phyloP scores from a whole-genome alignment of 2,113 vertebrate genomes.

The Xiphorhynchus elegans region DNA sequence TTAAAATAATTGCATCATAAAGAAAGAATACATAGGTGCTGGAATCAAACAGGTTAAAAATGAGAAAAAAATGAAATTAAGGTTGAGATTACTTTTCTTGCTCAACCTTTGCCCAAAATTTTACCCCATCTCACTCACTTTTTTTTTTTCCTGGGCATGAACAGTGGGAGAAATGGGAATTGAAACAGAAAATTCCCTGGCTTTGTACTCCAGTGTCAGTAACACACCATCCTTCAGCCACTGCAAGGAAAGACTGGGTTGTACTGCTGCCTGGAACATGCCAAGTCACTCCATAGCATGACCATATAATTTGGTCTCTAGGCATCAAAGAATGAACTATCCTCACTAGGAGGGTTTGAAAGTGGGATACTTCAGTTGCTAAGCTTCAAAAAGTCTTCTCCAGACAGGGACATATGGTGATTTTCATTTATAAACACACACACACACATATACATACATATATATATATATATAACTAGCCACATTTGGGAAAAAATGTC shows the following conservation, averaged over 20 bases:
- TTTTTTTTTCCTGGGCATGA: background rate
- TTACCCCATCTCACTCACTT: background rate
- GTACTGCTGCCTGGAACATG: background rate
- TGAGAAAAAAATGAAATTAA: background rate
- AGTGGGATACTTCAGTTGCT: background rate
- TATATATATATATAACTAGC: background rate
- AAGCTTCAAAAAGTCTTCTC: conserved; percentile 1
- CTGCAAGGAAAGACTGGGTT: background rate
- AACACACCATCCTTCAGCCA: background rate
- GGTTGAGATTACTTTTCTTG: background rate
- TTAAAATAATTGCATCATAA: background rate
- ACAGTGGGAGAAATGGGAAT: background rate
- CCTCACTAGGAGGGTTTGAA: background rate
- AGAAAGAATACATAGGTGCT: background rate
- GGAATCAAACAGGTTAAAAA: background rate
- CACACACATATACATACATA: background rate
- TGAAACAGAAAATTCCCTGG: background rate
- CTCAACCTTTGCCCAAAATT: background rate
- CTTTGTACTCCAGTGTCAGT: background rate
- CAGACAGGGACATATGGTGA: background rate
- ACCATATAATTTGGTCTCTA: background rate
- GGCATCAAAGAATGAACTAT: background rate
- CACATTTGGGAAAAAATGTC: conserved; percentile 9
- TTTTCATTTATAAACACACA: background rate
- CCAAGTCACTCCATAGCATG: background rate